phyloP scores from a whole-genome alignment of 2,888 invertebrate genomes.

The Syrphus vitripennis region DNA sequence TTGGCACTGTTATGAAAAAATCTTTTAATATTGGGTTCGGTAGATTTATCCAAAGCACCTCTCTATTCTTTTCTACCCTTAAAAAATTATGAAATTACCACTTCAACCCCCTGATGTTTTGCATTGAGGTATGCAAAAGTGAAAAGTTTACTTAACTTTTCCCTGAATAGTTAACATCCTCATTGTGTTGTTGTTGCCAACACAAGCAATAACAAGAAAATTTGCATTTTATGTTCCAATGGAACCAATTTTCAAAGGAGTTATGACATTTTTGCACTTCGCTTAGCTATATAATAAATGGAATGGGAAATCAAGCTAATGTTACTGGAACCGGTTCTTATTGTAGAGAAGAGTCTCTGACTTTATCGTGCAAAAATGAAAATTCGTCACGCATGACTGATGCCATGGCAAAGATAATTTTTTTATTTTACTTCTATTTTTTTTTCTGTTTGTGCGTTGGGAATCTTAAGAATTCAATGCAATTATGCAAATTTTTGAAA shows the following conservation, averaged over 20 bases:
- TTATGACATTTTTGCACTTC: constrained; percentile 66
- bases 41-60: not conserved
- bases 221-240: constrained; percentile 69
- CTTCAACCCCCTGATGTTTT: constrained; percentile 14
- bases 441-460: not conserved
- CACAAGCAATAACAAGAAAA: constrained; percentile 43
- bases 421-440: constrained; percentile 1
- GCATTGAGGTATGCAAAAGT: constrained; percentile 5
- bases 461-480: constrained; percentile 37
- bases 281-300: constrained; percentile 27
- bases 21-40: not conserved
- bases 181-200: not conserved
- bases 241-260: constrained; percentile 65
- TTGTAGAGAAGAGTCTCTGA: not conserved
- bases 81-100: constrained; percentile 34
- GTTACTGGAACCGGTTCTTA: constrained; percentile 14
- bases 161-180: not conserved
- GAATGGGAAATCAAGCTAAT: constrained; percentile 11
- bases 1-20: constrained; percentile 7
- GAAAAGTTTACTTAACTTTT: constrained; percentile 29
- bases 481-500: constrained; percentile 63
- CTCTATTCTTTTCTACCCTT: not conserved
- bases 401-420: constrained; percentile 57
- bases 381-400: constrained; percentile 64
- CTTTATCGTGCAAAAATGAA: constrained; percentile 40